These are phyloP conservation scores for Volucella inanis DNA, from an alignment of 2,888 invertebrate genomes.

Conservation along the genomic window DNA sequence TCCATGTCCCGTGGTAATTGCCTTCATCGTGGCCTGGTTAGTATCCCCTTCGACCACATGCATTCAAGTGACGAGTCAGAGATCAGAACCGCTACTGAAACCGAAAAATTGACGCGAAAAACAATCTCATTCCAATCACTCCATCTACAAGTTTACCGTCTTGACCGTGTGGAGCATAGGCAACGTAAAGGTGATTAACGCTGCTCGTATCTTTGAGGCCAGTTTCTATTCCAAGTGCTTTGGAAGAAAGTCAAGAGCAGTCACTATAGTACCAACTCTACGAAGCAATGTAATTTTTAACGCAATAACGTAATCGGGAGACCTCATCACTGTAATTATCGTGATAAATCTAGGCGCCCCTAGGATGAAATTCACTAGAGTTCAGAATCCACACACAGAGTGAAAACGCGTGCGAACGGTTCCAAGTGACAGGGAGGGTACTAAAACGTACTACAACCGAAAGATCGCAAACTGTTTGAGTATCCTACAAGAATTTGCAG, in stretches of 20 bases:
- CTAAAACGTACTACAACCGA: slow-evolving; percentile 17
- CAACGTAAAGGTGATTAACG: slow-evolving; percentile 51
- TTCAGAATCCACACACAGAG: background rate
- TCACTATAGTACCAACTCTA: background rate
- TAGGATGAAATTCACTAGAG: slow-evolving; percentile 47
- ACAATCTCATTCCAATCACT: slow-evolving; percentile 68
- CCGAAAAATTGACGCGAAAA: slow-evolving; percentile 28
- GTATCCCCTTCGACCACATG: background rate
- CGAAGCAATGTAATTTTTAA: slow-evolving; percentile 61
- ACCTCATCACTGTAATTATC: slow-evolving; percentile 74
- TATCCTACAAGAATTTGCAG: background rate
- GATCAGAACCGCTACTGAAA: slow-evolving; percentile 64
- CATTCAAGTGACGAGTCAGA: slow-evolving; percentile 62
- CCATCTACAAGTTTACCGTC: slow-evolving; percentile 64
- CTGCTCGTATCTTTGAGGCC: slow-evolving; percentile 60
- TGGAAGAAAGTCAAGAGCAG: slow-evolving; percentile 58
- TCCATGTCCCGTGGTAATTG: slow-evolving; percentile 49
- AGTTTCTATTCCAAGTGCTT: slow-evolving; percentile 60
- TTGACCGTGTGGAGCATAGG: background rate
- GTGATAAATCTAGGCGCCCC: slow-evolving; percentile 75
- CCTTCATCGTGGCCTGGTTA: slow-evolving; percentile 11
- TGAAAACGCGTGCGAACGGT: slow-evolving; percentile 34
- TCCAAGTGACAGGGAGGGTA: slow-evolving; percentile 62
- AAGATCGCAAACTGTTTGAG: slow-evolving; percentile 35
- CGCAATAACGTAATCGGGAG: slow-evolving; percentile 73